Conservation (phyloP, 2,888 invertebrate genomes). For the Pyrrhia umbra region DNA sequence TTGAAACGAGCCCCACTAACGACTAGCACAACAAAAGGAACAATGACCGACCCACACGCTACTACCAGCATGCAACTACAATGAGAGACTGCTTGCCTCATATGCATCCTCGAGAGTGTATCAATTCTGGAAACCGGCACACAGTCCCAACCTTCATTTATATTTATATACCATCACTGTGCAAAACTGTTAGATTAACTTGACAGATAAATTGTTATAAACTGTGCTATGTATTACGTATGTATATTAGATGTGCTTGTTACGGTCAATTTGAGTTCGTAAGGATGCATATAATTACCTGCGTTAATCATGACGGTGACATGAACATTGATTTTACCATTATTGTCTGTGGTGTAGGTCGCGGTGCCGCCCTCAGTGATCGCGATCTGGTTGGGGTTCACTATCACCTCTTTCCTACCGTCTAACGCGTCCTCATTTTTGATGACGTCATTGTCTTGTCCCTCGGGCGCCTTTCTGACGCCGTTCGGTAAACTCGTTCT, state of each 20-base stretch:
- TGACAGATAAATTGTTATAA: conserved; percentile 72
- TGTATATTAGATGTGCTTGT: conserved; percentile 73
- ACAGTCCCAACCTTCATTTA: conserved; percentile 76
- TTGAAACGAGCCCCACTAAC: conserved; percentile 35
- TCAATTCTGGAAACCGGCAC: conserved; percentile 75
- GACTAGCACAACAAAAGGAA: conserved; percentile 52
- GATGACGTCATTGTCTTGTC: conserved; percentile 94
- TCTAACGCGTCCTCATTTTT: conserved; percentile 91
- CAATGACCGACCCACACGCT: conserved; percentile 54
- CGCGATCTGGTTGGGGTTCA: conserved; percentile 86
- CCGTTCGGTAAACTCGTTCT: conserved; percentile 83
- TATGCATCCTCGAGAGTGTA: conserved; percentile 88
- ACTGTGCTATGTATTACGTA: conserved; percentile 73
- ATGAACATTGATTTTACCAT: conserved; percentile 97
- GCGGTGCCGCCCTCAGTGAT: conserved; percentile 87
- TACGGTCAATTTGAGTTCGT: conserved; percentile 77
- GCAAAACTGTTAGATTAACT: conserved; percentile 86
- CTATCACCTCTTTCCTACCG: conserved; percentile 89
- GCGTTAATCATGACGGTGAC: conserved; percentile 96
- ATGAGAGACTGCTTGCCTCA: conserved; percentile 87
- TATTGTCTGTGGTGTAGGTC: conserved; percentile 93
- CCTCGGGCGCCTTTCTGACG: conserved; percentile 93
- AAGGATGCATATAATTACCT: conserved; percentile 91
- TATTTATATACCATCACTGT: conserved; percentile 83
- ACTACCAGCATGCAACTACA: conserved; percentile 75